Percentiles rank a stretch among this genome's conserved stretches.
Conservation (phyloP, 2,113 vertebrate genomes). For the Ginglymostoma cirratum region DNA sequence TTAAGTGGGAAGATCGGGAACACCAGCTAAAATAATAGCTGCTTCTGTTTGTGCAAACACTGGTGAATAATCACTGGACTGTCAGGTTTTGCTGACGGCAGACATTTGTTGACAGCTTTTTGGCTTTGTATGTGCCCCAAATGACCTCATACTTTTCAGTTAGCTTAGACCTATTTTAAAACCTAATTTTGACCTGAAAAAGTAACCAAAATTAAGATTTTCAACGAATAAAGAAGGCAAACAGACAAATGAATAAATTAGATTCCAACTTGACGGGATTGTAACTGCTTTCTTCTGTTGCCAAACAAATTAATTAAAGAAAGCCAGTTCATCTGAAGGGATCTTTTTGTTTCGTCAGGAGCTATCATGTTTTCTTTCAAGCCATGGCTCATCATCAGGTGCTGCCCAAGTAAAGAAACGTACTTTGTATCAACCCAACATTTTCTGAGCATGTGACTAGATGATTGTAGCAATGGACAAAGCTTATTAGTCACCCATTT, state of each 20-base stretch:
- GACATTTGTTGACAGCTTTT: conserved; percentile 26
- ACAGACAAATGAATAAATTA: background rate
- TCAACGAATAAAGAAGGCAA: background rate
- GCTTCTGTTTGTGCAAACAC: background rate
- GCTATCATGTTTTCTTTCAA: background rate
- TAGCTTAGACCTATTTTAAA: background rate
- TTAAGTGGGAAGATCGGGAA: conserved; percentile 23
- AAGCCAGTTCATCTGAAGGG: background rate
- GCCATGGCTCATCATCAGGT: background rate
- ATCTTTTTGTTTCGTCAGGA: background rate
- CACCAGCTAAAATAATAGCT: background rate
- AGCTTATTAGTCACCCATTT: background rate
- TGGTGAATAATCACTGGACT: background rate
- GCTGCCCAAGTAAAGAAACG: background rate
- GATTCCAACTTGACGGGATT: background rate
- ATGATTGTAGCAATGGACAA: background rate
- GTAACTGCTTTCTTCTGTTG: background rate
- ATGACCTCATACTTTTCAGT: background rate
- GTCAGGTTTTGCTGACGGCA: background rate
- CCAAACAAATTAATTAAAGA: background rate
- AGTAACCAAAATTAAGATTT: background rate
- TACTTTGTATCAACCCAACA: background rate
- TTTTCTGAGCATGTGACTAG: background rate
- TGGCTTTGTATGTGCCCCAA: background rate
- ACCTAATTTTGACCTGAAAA: background rate